Evolutionary conservation across 2,113 vertebrate genomes (phyloP), one percentile per base, ranked within the genome.

Genomic region (Silurus glanis): DNA sequence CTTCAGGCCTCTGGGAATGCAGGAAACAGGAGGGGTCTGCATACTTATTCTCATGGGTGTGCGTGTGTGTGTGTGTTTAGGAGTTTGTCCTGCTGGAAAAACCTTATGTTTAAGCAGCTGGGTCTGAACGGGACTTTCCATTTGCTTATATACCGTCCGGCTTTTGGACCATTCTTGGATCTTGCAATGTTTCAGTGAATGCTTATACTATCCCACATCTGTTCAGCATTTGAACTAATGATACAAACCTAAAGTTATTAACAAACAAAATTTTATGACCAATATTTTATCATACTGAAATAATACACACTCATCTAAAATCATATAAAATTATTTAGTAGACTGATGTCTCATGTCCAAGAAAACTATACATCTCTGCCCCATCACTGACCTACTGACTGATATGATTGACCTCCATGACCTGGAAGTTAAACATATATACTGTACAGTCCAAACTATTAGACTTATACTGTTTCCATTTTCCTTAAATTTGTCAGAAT

Each of bases 1-100:
- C 69, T 51, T 69, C 81, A 62, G 74, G 71, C 75, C 85, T 79
- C 76, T 58, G 61, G 71, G 80, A 85, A 85, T 83, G 74, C 86
- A 83, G 58, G 51, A 75, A 66, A 80, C 61, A 64, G 25, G 61
- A 71, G 53, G 64, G 80, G 19, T 53, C 72, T n/a, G n/a, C 55
- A 25, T 80, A n/a, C 87, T 53, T n/a, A 21, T 45, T 56, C 61
- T 49, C 47, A 7, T 21, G 45, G 5, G 56, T 37, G 21, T 66
- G 59, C 19, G 80, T 23, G 78, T 64, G 21, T 82, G 21, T 66
- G 13, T 51, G 21, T 82, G 21, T 66, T 6, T 51, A 51, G 61
- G 61, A 82, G 61, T 82, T 45, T 47, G 45, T 28, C 51, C 25
- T 58, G 53, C n/a, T 69, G 51, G 25, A 83, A 83, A 83, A 58